Conservation (phyloP, 2,888 invertebrate species). For the Ethmia dodecea region DNA sequence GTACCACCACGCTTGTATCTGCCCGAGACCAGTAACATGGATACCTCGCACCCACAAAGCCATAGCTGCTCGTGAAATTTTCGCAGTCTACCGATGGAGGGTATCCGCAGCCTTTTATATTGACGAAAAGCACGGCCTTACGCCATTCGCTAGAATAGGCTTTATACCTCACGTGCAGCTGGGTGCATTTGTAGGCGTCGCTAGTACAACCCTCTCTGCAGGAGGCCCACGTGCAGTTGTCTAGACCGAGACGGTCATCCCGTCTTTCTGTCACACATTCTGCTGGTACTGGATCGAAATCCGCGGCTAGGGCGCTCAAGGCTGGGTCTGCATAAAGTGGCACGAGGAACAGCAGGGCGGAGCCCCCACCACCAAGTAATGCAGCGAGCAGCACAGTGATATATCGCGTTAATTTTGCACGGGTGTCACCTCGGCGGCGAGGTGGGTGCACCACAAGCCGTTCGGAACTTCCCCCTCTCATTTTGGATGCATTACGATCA, state of each 20-base stretch:
- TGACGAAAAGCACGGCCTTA: constrained; percentile 83
- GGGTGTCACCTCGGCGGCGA: constrained; percentile 55
- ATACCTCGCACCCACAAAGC: constrained; percentile 81
- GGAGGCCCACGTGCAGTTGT: constrained; percentile 89
- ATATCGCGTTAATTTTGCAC: constrained; percentile 63
- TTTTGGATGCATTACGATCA: constrained; percentile 52
- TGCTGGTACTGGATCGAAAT: constrained; percentile 85
- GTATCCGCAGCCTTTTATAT: constrained; percentile 91
- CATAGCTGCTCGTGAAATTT: constrained; percentile 84
- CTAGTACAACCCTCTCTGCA: constrained; percentile 90
- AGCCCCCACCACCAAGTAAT: constrained; percentile 62
- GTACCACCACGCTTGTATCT: constrained; percentile 89
- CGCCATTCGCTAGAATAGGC: constrained; percentile 66
- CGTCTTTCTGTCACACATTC: constrained; percentile 84
- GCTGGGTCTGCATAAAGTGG: constrained; percentile 73
- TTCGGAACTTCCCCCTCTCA: constrained; percentile 71
- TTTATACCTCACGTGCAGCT: constrained; percentile 81
- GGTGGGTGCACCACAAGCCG: constrained; percentile 60
- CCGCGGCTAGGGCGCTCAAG: constrained; percentile 81
- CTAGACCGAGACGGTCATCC: constrained; percentile 84
- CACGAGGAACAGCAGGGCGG: constrained; percentile 68
- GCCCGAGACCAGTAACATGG: constrained; percentile 85
- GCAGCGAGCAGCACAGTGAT: constrained; percentile 65
- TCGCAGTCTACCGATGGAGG: constrained; percentile 87
- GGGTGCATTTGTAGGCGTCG: constrained; percentile 84